Percentiles rank a stretch among this genome's conserved stretches.
phyloP scores from a whole-genome alignment of 2,888 invertebrate species.

The Megamerina dolium region DNA sequence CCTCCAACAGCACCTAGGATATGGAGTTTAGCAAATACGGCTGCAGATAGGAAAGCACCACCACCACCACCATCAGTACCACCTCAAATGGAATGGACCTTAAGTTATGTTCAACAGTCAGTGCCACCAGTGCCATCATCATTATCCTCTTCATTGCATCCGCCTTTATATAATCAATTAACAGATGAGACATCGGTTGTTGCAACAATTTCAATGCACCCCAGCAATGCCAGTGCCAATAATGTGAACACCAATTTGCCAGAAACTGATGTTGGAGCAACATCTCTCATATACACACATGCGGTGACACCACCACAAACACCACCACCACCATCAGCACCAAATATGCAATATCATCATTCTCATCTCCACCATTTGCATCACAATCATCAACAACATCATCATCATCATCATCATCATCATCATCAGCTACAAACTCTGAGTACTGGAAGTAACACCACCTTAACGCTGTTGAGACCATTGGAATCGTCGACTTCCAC shows the following conservation, averaged over 20 bases:
- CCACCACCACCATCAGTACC: background rate
- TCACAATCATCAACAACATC: background rate
- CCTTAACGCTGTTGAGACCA: background rate
- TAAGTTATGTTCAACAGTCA: background rate
- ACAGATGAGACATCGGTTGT: conserved; percentile 7
- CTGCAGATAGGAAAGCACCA: conserved; percentile 2
- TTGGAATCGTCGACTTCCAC: background rate
- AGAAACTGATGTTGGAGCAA: background rate
- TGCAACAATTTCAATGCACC: conserved; percentile 14
- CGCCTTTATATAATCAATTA: background rate
- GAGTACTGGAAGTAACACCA: background rate
- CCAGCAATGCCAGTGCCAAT: too few relatives aligned
- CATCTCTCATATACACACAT: background rate
- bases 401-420: background rate
- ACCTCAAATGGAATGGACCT: background rate
- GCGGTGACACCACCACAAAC: conserved; percentile 9
- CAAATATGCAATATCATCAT: too few relatives aligned
- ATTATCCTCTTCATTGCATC: conserved; percentile 1
- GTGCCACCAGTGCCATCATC: background rate
- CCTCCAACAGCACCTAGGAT: conserved; percentile 2
- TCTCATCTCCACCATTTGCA: too few relatives aligned
- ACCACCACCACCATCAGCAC: too few relatives aligned
- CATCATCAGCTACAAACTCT: background rate
- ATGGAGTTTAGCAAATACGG: conserved; percentile 10
- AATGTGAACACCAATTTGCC: background rate